Percentiles rank a stretch among this genome's conserved stretches.
These are phyloP conservation scores for Peromyscus melanophrys DNA, from an alignment of 2,797 vertebrate genomes.

Conservation along the genomic window DNA sequence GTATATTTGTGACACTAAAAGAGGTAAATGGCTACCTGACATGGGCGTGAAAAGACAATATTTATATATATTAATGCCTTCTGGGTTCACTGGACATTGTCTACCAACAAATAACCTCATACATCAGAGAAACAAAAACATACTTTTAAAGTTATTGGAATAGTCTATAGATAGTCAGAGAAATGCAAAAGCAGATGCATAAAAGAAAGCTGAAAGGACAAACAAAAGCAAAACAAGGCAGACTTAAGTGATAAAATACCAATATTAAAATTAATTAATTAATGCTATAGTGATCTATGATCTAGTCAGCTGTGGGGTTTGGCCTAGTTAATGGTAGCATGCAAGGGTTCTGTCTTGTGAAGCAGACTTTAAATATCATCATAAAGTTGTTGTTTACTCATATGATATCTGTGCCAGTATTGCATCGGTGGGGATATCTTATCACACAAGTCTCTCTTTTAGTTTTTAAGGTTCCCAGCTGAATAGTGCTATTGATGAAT, in stretches of 20 bases:
- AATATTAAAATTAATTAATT: neutral
- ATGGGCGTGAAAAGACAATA: too few relatives aligned
- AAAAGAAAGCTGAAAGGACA: neutral
- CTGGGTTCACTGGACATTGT: neutral
- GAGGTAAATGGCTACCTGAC: neutral
- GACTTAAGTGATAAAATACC: neutral
- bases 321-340: neutral
- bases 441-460: neutral
- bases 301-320: neutral
- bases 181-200: neutral
- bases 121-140: neutral
- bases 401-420: neutral
- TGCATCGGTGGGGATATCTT: neutral
- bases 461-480: neutral
- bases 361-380: neutral
- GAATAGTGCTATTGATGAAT: neutral
- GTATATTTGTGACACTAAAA: neutral
- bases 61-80: neutral
- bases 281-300: neutral
- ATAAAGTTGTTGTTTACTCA: neutral
- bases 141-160: neutral
- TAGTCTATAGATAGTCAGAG: neutral
- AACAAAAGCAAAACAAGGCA: neutral
- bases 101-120: neutral
- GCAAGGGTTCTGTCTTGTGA: neutral